A percentile compares a stretch with the other conserved stretches of the same genome.
Conservation (phyloP, 2,113 vertebrate genomes). For the Sphyrna mokarran region DNA sequence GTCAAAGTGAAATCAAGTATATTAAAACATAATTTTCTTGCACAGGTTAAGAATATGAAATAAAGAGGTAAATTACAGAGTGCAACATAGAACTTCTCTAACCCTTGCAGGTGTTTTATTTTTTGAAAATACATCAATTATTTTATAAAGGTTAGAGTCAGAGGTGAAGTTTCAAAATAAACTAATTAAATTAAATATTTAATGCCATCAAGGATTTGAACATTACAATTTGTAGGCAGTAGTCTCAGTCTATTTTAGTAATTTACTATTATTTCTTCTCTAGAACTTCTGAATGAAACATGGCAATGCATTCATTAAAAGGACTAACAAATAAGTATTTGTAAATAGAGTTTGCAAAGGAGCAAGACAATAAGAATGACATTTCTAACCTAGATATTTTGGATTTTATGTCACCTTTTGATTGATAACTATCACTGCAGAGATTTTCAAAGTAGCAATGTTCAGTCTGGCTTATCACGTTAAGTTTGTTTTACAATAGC, state of each 20-base stretch:
- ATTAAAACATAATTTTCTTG: neutral
- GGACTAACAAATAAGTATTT: neutral
- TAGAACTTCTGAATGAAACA: neutral
- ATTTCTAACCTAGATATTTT: neutral
- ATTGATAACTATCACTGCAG: neutral
- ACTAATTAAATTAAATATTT: neutral
- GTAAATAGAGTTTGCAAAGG: neutral
- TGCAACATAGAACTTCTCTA: neutral
- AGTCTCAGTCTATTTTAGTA: neutral
- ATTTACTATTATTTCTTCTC: neutral
- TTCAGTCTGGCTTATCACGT: neutral
- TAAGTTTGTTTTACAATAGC: neutral
- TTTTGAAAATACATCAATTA: neutral
- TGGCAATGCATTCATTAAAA: neutral
- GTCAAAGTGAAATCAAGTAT: neutral
- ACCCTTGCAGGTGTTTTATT: neutral
- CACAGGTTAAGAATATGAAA: neutral
- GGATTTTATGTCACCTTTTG: neutral
- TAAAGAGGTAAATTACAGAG: neutral
- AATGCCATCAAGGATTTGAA: neutral
- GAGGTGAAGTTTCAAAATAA: neutral
- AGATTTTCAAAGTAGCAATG: neutral
- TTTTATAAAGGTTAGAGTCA: slow-evolving; percentile 2
- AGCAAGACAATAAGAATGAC: neutral
- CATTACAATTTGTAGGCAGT: neutral